Conservation (phyloP, 2,797 vertebrate species). For the Macrochelys suwanniensis region DNA sequence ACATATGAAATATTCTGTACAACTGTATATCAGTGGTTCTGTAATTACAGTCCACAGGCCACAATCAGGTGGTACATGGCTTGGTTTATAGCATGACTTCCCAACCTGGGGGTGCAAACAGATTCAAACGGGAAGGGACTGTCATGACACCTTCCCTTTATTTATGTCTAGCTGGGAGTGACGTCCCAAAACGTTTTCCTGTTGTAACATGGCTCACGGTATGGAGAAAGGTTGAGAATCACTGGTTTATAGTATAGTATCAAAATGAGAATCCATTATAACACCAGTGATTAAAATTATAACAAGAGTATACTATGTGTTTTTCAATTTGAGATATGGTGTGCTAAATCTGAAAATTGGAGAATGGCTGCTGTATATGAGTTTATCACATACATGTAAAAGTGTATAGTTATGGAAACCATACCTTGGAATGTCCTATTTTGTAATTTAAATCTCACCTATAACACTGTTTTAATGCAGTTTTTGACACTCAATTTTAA, state of each 20-base stretch:
- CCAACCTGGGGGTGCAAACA: neutral
- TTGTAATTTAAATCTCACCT: neutral
- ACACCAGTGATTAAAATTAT: neutral
- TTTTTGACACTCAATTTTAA: neutral
- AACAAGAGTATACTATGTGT: neutral
- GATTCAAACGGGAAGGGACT: neutral
- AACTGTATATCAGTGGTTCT: rapidly evolving
- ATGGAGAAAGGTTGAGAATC: neutral
- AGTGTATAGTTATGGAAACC: neutral
- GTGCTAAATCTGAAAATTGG: neutral
- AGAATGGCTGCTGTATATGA: neutral
- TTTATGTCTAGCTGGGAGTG: neutral
- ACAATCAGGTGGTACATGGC: neutral
- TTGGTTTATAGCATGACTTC: neutral
- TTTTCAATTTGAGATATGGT: neutral
- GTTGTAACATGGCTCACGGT: neutral
- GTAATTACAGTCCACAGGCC: neutral
- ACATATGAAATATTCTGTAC: neutral
- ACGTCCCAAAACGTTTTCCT: neutral
- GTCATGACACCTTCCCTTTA: neutral
- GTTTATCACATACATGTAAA: slow-evolving; percentile 42
- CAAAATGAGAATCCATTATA: neutral
- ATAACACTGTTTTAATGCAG: neutral
- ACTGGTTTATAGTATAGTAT: neutral
- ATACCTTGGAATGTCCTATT: slow-evolving; percentile 16